Base-by-base conservation (phyloP, 2,113 vertebrate genomes). In the Macrotis lagotis region DNA sequence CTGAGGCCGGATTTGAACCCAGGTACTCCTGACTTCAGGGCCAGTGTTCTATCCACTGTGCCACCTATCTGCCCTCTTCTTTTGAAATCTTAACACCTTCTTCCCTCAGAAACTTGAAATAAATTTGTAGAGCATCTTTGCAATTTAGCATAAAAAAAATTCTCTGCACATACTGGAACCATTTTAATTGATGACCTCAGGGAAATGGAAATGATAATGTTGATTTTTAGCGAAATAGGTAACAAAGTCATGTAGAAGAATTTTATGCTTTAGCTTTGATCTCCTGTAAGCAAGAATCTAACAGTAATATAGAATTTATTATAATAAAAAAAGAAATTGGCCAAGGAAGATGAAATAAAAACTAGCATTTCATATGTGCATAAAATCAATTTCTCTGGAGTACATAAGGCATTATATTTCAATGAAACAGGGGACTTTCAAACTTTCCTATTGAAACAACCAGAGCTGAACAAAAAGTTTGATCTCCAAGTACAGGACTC, bases 211-310 rank as follows among this genome's bases (percentile, higher is more conserved):
- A 94, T 94, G 91, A 90, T 91, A 93, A 24, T 55, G 92, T 74
- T 53, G 49, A 92, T 91, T 94, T 94, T 95, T 94, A 92, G 95
- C 44, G 94, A 92, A 96, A 52, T 50, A 89, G 51, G 95, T 94
- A 48, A n/a, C 16, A 50, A 90, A 59, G 83, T 24, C 95, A 22
- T 88, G 10, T 44, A 92, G 37, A 94, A 90, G 51, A 94, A 90
- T 90, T 94, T 91, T 24, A 31, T 89, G 92, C 91, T 92, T 50
- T 91, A 48, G 51, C 90, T 93, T 95, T 94, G 50, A 92, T 94
- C 92, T 95, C 88, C n/a, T 92, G 51, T 95, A 93, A 96, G 83
- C 91, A 88, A 88, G 83, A 53, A 92, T 91, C 51, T 55, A 50
- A 44, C 37, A 53, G 51, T n/a, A 48, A n/a, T 83, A 49, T 7